Percentiles rank a stretch among this genome's conserved stretches.
These are phyloP conservation scores for Progne subis DNA, from an alignment of 2,113 vertebrate species.

Conservation along the genomic window DNA sequence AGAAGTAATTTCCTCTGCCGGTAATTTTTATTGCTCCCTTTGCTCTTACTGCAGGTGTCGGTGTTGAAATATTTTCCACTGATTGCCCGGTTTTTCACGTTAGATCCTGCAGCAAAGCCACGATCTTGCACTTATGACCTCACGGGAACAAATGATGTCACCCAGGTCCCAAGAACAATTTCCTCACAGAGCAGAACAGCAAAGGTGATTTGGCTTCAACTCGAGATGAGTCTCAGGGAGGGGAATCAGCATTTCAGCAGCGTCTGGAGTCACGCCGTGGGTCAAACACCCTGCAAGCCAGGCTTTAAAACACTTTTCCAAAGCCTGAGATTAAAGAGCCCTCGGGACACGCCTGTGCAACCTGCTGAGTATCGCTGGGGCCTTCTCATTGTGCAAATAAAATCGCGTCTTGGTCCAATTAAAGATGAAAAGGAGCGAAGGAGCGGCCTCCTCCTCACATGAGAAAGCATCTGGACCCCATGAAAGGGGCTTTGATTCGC, in stretches of 20 bases:
- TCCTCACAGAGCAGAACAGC: background rate
- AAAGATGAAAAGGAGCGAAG: constrained; percentile 41
- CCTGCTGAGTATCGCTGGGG: background rate
- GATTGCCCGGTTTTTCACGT: constrained; percentile 29
- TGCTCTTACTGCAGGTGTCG: constrained; percentile 33
- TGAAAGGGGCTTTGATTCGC: constrained; percentile 4
- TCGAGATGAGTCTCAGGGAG: background rate
- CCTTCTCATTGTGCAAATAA: background rate
- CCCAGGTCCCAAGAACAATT: background rate
- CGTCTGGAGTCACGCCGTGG: background rate
- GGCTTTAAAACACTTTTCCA: background rate
- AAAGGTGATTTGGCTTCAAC: background rate
- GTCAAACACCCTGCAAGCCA: background rate
- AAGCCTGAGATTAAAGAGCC: constrained; percentile 15
- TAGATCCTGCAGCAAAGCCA: constrained; percentile 24
- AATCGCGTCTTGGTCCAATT: constrained; percentile 10
- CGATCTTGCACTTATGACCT: constrained; percentile 44
- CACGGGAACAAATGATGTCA: constrained; percentile 48
- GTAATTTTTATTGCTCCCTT: constrained; percentile 64
- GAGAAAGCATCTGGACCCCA: constrained; percentile 26
- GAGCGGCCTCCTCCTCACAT: background rate
- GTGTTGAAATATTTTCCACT: constrained; percentile 30
- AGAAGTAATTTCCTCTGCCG: constrained; percentile 51
- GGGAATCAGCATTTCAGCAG: background rate
- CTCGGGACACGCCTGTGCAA: background rate